Conservation (phyloP, 2,113 vertebrate species). For the Dolichallabes microphthalmus region DNA sequence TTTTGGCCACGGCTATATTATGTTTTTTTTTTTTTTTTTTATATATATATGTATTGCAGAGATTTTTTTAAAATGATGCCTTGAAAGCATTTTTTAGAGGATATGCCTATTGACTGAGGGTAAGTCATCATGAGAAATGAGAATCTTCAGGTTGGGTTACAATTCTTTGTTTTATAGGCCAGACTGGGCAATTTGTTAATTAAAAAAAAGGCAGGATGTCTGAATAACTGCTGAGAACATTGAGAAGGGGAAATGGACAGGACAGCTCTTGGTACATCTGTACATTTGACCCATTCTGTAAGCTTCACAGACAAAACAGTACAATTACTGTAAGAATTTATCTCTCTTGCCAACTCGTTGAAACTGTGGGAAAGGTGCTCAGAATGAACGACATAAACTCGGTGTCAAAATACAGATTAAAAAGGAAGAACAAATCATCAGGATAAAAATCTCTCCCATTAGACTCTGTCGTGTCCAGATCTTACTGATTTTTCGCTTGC, state of each 20-base stretch:
- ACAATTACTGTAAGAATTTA: neutral
- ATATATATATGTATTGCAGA: neutral
- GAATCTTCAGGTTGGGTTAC: neutral
- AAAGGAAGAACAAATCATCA: neutral
- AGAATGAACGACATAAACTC: neutral
- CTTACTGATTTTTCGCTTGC: neutral
- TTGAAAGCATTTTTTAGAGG: neutral
- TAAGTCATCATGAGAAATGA: neutral
- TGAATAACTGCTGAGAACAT: neutral
- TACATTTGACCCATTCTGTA: too few species aligned
- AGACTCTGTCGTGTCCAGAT: neutral
- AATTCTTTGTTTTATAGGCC: neutral
- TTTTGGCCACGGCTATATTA: neutral
- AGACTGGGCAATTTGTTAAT: neutral
- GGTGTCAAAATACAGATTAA: neutral
- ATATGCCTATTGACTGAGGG: neutral
- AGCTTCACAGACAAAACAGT: neutral
- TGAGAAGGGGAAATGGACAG: neutral
- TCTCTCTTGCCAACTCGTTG: neutral
- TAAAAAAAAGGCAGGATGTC: neutral
- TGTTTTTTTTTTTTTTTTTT: too few species aligned
- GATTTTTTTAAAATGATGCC: neutral
- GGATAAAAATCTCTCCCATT: neutral
- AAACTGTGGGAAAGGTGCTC: neutral
- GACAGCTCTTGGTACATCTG: neutral